Base-by-base conservation (phyloP, 2,888 invertebrate genomes). In the Ormyrus labotus region DNA sequence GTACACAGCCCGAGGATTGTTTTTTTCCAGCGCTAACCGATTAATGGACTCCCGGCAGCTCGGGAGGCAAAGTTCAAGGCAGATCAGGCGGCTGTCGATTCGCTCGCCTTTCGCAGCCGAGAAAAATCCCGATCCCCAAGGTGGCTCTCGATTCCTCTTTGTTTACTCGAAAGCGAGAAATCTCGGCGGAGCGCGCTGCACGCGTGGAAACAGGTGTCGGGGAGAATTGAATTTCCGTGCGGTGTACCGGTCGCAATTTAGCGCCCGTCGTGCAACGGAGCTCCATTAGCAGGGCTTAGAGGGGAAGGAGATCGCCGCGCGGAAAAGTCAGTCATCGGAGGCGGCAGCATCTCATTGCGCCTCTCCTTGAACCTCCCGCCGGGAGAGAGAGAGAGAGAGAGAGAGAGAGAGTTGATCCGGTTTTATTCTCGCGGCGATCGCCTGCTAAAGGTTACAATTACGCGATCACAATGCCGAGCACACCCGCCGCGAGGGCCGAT, bases 51-150 rank as follows among this genome's bases (percentile, higher is more conserved):
- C 73, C 73, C 34, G 34, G 84, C 82, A 81, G 77, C 34, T 57
- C 48, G 58, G 76, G 83, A 85, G 84, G 84, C 86, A 87, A 85
- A 85, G 88, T 87, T 89, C 89, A 88, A 89, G 87, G 88, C 81
- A 83, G 86, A 85, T 87, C 86, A 82, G 85, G 84, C 83, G 84
- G 78, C 82, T 83, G 83, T 83, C 84, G 85, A 86, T 86, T 86
- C 85, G 86, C 86, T 79, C 9, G 19, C 6, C 48, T 9, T 19
- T 7, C 13, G 8, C 9, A 19, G 6, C 11, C 48, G 9, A 48
- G 19, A 58, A 58, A 70, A 58, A 70, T 70, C 2, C 58, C 70
- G 58, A 70, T 70, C 50, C 34, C 50, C 70, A 58, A 70, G 70
- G 70, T 70, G 58, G 13, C 50, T 6, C 47, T 8, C 58, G 4